Conservation (phyloP, 2,113 vertebrate species). For the Alethe castanea region DNA sequence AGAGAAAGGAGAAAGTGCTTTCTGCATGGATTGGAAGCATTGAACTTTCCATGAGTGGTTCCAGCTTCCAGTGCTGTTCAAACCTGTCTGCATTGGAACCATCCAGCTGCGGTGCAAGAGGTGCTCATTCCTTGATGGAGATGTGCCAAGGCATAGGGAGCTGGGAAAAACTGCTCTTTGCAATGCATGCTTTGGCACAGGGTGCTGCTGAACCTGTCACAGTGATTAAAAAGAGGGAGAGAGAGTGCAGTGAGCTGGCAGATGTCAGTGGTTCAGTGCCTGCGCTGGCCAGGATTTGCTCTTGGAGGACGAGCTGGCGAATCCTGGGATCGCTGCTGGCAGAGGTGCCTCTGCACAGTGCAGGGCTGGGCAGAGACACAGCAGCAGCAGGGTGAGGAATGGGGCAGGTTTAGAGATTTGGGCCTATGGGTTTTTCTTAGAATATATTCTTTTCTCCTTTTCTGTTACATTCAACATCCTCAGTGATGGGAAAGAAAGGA, state of each 20-base stretch:
- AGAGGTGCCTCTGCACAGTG: accelerated
- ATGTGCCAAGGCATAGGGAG: conserved; percentile 2
- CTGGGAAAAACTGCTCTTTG: not conserved
- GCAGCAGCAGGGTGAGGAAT: accelerated
- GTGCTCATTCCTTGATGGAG: conserved; percentile 34
- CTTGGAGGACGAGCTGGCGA: accelerated
- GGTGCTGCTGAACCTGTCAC: not conserved
- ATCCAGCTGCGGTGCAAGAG: not conserved
- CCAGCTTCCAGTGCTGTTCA: not conserved
- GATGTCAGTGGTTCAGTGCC: not conserved
- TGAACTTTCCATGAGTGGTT: conserved; percentile 29
- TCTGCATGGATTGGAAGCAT: not conserved
- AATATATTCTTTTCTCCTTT: not conserved
- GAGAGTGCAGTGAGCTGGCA: conserved; percentile 15
- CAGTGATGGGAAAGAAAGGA: not conserved
- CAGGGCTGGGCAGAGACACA: not conserved
- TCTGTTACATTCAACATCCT: not conserved
- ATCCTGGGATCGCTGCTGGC: not conserved
- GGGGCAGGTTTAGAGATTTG: not conserved
- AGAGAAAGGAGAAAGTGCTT: not conserved
- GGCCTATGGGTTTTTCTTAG: not conserved
- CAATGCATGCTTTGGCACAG: not conserved
- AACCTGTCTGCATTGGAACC: not conserved
- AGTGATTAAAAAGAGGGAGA: not conserved
- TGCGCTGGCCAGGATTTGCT: not conserved